Evolutionary conservation across 2,888 invertebrate species (phyloP).

Genomic region (Metalampra italica): DNA sequence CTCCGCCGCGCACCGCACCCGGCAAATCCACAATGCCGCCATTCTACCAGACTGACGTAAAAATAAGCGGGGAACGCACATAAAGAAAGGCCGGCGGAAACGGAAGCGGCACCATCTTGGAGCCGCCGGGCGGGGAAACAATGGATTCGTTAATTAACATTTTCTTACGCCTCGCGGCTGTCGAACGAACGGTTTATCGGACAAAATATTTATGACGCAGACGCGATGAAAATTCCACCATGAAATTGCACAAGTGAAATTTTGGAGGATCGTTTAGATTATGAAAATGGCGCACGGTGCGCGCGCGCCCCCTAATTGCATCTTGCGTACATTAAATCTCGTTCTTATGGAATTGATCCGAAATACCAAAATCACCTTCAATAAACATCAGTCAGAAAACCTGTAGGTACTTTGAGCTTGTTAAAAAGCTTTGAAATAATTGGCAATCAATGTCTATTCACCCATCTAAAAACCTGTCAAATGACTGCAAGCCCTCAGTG

Average conservation of each 20-base stretch:
- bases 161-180: conserved; percentile 83
- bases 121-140: conserved; percentile 82
- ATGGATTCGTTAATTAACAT: conserved; percentile 89
- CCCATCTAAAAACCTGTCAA: conserved; percentile 1
- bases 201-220: conserved; percentile 77
- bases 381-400: too few relatives aligned
- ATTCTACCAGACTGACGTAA: conserved; percentile 62
- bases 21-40: conserved; percentile 58
- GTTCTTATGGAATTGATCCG: background rate
- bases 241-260: conserved; percentile 58
- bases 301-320: conserved; percentile 21
- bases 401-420: too few relatives aligned
- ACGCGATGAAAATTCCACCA: conserved; percentile 67
- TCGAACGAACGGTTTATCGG: conserved; percentile 79
- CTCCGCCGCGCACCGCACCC: conserved; percentile 55
- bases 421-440: background rate
- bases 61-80: conserved; percentile 74
- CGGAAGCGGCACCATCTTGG: conserved; percentile 79
- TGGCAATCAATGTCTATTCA: background rate
- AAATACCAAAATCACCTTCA: too few relatives aligned
- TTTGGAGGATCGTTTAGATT: conserved; percentile 40
- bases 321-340: background rate
- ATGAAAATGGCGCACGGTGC: conserved; percentile 26
- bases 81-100: conserved; percentile 76
- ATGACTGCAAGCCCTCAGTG: background rate